Base-by-base conservation (phyloP, 2,888 invertebrate species). In the Aphidius colemani region DNA sequence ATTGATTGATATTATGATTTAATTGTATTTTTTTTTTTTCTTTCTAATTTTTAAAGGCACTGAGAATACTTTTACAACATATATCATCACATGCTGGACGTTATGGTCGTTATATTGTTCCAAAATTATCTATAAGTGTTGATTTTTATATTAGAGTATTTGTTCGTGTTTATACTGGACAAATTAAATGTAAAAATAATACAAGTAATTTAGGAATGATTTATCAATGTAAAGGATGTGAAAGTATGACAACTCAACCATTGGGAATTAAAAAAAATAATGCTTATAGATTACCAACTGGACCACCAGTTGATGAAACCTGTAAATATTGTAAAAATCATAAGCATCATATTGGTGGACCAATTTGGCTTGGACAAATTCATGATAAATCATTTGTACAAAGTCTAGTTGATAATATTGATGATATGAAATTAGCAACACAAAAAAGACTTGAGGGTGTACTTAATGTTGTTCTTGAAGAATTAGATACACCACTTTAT, bases 101-200 rank as follows among this genome's bases (percentile, higher is more conserved):
- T 43, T 96, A 99, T 82, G 93, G 95, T 5, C 88, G 95, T 67
- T 96, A 95, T 82, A 96, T 97, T 71, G 90, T 90, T 50, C 99
- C 99, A 0, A 78, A 98, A 51, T 80, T 99, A 3, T 95, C 95
- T 40, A 83, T 99, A 69, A 96, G 96, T 30, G 94, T 92, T 0
- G 99, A 99, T 82, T 99, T 99, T 84, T 99, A 99, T 81, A 89
- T 98, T 48, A 85, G 99, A 66, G 90, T 98, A 7, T 97, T 98
- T 81, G 94, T 99, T 1, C 88, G 89, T 74, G 85, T 99, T 0
- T 89, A 87, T 73, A 88, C 90, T 0, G 91, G 96, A 46, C 92
- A 93, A 59, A 85, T 88, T 50, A 89, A 90, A 72, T 97, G 96
- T 75, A 98, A 99, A 84, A 88, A 88, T 74, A 91, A 92, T 53